phyloP scores from a whole-genome alignment of 2,113 vertebrate species.

The Podarcis raffonei region DNA sequence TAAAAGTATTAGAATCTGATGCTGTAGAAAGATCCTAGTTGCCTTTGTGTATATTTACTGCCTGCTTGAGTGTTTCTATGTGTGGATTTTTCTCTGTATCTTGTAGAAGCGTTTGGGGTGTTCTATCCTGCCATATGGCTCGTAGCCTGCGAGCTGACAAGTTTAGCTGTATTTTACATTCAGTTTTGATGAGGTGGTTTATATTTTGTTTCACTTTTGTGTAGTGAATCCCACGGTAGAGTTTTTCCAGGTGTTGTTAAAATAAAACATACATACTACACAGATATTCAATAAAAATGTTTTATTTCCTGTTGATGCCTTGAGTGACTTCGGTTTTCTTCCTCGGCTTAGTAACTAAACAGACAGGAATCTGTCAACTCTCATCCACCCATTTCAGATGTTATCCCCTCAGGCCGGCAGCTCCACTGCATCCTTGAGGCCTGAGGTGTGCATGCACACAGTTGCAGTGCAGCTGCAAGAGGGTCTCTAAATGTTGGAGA shows the following conservation, averaged over 20 bases:
- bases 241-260: constrained; percentile 98
- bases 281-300: constrained; percentile 99
- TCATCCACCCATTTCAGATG: not conserved
- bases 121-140: constrained; percentile 95
- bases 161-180: constrained; percentile 97
- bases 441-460: not conserved
- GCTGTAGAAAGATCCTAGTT: constrained; percentile 99
- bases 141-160: constrained; percentile 85
- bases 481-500: not conserved
- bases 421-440: not conserved
- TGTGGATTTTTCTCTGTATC: constrained; percentile 97
- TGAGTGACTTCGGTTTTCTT: constrained; percentile 61
- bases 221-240: constrained; percentile 98
- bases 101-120: constrained; percentile 95
- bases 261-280: constrained; percentile 95
- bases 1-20: constrained; percentile 96
- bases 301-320: constrained; percentile 99
- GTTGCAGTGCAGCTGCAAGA: not conserved
- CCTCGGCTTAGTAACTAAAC: constrained; percentile 43
- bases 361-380: not conserved
- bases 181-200: constrained; percentile 98
- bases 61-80: constrained; percentile 99
- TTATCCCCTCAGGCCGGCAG: not conserved
- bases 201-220: constrained; percentile 96
- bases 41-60: constrained; percentile 99